These are phyloP conservation scores for Scalopus aquaticus DNA, from an alignment of 2,113 vertebrate genomes.

Conservation along the genomic window DNA sequence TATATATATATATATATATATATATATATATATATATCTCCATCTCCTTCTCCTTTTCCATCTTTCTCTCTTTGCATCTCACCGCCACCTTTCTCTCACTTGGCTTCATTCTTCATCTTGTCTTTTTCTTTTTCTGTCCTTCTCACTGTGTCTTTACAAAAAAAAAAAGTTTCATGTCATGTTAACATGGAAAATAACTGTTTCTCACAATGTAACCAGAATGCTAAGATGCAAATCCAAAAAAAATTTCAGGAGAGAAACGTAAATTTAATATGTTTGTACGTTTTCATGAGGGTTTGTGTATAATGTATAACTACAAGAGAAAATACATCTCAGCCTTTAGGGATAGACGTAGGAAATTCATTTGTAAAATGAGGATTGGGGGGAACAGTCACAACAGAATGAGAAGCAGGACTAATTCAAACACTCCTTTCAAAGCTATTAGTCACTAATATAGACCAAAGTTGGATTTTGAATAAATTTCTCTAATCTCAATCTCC, in stretches of 20 bases:
- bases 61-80: not conserved
- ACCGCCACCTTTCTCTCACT: not conserved
- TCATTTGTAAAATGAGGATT: not conserved
- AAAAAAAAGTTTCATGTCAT: constrained; percentile 69
- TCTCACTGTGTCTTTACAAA: constrained; percentile 59
- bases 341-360: not conserved
- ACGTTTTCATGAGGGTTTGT: not conserved
- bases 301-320: not conserved
- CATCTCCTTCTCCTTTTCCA: not conserved
- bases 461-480: not conserved
- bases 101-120: not conserved
- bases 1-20: no score
- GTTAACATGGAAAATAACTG: constrained; percentile 77
- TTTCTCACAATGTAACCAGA: constrained; percentile 71
- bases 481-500: not conserved
- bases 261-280: constrained; percentile 31
- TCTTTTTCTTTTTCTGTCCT: constrained; percentile 42
- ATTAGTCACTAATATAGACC: not conserved
- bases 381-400: not conserved
- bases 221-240: not conserved
- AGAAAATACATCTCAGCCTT: not conserved
- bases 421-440: constrained; percentile 20
- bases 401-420: not conserved
- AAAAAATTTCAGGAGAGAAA: not conserved
- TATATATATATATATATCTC: no score